Evolutionary conservation across 1,140 invertebrate species (phyloP).

Genomic region (Plutomurus gul): DNA sequence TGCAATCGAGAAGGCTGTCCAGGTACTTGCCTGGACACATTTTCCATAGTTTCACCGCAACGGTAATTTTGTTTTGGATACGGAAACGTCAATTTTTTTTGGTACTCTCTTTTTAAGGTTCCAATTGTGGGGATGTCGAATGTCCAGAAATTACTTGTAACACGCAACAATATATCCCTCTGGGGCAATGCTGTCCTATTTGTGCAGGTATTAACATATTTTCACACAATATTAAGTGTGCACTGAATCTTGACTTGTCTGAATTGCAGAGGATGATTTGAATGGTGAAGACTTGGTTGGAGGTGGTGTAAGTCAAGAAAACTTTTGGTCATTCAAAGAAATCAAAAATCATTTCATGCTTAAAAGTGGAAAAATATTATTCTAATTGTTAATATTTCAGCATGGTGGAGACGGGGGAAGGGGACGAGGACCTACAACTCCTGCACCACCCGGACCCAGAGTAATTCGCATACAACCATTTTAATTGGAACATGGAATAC

Average conservation of each 20-base stretch:
- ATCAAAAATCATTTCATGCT: background rate
- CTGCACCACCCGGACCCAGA: conserved; percentile 44
- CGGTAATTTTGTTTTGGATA: background rate
- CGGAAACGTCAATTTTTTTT: background rate
- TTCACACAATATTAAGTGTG: background rate
- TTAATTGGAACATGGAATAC: background rate
- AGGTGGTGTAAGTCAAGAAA: conserved; percentile 9
- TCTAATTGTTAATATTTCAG: background rate
- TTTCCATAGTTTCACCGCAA: background rate
- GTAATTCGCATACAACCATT: conserved; percentile 16
- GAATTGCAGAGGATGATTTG: conserved; percentile 39
- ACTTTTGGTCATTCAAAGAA: no score
- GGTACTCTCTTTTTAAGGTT: conserved; percentile 45
- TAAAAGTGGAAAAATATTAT: background rate
- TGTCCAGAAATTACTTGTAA: conserved; percentile 60
- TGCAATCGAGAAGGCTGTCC: conserved; percentile 59
- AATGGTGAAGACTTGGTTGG: conserved; percentile 7
- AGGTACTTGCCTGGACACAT: conserved; percentile 31
- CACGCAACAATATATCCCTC: conserved; percentile 60
- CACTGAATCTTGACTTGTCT: background rate
- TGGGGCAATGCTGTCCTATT: conserved; percentile 63
- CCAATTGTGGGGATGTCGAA: conserved; percentile 58
- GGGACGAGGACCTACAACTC: background rate
- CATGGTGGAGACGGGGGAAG: background rate
- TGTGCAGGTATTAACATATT: conserved; percentile 59